phyloP scores from a whole-genome alignment of 2,113 vertebrate species.

The Gobio gobio region DNA sequence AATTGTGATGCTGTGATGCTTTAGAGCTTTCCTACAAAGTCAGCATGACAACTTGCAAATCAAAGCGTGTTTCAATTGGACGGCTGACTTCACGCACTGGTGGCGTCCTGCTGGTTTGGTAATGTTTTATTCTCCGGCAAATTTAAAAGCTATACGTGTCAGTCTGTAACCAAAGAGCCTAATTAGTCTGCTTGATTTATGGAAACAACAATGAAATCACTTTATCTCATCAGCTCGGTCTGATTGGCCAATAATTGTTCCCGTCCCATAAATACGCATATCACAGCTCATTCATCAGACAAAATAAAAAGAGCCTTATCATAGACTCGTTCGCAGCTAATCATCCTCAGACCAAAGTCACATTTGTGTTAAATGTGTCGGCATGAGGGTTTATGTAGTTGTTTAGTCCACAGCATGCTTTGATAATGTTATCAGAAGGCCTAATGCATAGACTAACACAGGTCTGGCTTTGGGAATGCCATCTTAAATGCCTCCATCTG shows the following conservation, averaged over 20 bases:
- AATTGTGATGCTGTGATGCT: constrained; percentile 36
- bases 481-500: constrained; percentile 23
- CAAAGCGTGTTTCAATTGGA: constrained; percentile 18
- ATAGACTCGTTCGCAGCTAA: constrained; percentile 32
- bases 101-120: constrained; percentile 50
- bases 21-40: constrained; percentile 31
- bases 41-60: constrained; percentile 49
- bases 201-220: constrained; percentile 44
- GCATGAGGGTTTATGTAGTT: neutral
- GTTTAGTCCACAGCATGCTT: constrained; percentile 1
- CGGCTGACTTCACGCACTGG: constrained; percentile 13
- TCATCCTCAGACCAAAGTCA: constrained; percentile 32
- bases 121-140: constrained; percentile 41
- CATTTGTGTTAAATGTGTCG: constrained; percentile 5
- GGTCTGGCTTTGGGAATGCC: neutral
- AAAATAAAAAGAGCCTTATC: constrained; percentile 42
- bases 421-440: constrained; percentile 30
- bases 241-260: constrained; percentile 9
- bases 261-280: constrained; percentile 5
- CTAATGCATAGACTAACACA: neutral
- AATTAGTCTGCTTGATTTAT: constrained; percentile 50
- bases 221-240: constrained; percentile 29
- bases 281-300: constrained; percentile 33
- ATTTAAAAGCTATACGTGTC: constrained; percentile 45
- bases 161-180: constrained; percentile 41